These are phyloP conservation scores for Chionodraco myersi DNA, from an alignment of 2,113 vertebrate genomes.

Conservation along the genomic window DNA sequence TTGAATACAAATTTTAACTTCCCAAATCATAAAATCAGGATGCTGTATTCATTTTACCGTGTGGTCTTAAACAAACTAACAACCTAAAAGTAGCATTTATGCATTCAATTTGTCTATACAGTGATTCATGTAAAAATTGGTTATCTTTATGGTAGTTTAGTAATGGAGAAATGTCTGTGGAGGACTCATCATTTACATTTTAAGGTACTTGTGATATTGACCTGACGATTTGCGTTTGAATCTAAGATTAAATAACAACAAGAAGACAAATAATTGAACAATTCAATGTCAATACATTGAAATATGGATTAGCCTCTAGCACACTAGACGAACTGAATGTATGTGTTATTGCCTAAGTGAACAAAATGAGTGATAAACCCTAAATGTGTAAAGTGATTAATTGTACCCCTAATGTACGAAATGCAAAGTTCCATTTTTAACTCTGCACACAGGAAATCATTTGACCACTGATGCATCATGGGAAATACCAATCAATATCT, in stretches of 20 bases:
- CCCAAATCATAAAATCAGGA: not conserved
- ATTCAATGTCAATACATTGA: not conserved
- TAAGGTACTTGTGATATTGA: not conserved
- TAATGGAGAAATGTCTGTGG: not conserved
- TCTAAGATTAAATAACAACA: not conserved
- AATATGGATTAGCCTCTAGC: not conserved
- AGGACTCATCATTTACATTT: not conserved
- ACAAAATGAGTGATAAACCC: not conserved
- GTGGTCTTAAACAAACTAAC: not conserved
- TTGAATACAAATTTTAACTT: not conserved
- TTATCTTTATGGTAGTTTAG: not conserved
- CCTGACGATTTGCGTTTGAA: not conserved
- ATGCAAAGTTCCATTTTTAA: not conserved
- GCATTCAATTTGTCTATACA: not conserved
- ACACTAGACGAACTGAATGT: not conserved
- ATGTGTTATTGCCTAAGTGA: not conserved
- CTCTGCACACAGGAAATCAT: not conserved
- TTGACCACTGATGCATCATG: not conserved
- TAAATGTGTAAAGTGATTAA: not conserved
- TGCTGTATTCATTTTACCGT: not conserved
- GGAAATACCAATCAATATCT: conserved; percentile 2
- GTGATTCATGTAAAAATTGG: not conserved
- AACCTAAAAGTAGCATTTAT: not conserved
- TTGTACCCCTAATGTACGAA: not conserved
- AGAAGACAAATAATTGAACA: not conserved